These are phyloP conservation scores for Upupa epops DNA, from an alignment of 2,113 vertebrate species.

Conservation along the genomic window DNA sequence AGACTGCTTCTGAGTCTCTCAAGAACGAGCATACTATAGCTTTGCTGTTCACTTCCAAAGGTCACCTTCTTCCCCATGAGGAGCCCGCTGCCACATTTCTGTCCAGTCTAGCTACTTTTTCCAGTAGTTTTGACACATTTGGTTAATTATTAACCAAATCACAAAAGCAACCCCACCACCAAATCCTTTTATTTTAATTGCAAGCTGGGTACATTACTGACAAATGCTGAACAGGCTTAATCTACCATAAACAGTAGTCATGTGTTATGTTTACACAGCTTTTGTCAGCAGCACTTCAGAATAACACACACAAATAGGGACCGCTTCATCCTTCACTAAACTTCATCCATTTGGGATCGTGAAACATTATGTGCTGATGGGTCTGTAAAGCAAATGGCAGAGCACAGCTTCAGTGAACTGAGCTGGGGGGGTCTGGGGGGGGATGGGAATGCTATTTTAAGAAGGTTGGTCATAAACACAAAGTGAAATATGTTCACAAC, in stretches of 20 bases:
- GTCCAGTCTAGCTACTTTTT: not conserved
- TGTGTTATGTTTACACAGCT: not conserved
- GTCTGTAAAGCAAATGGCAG: not conserved
- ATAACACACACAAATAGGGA: not conserved
- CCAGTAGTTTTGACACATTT: not conserved
- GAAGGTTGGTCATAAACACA: not conserved
- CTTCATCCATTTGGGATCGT: not conserved
- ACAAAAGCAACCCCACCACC: constrained; percentile 7
- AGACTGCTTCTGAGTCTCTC: not conserved
- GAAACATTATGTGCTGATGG: not conserved
- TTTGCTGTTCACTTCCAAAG: not conserved
- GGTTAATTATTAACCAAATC: constrained; percentile 42
- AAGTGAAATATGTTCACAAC: not conserved
- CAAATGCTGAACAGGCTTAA: constrained; percentile 20
- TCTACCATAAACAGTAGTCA: constrained; percentile 3
- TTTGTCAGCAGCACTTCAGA: constrained; percentile 8
- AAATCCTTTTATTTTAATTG: constrained; percentile 24
- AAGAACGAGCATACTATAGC: not conserved
- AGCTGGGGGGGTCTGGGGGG: too few species aligned
- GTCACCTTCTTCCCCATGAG: not conserved
- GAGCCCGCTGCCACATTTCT: not conserved
- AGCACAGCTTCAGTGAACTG: not conserved
- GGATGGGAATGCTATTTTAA: not conserved
- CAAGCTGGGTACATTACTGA: not conserved
- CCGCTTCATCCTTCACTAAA: constrained; percentile 5